Percentiles rank a stretch among this genome's conserved stretches.
Conservation (phyloP, 2,797 vertebrate species). For the Poecilia wingei region DNA sequence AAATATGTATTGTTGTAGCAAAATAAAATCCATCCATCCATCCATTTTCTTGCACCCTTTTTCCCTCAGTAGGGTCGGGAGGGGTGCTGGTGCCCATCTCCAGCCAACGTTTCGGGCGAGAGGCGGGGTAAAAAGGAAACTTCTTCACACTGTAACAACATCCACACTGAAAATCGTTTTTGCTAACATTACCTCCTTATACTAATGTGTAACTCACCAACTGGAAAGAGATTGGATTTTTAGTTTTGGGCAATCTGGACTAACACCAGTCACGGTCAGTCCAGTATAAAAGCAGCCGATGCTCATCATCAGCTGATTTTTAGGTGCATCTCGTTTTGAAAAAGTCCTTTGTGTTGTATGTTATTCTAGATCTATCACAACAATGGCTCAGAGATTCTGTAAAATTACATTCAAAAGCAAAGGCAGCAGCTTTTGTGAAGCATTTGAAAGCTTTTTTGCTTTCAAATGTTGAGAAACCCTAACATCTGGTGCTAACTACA, state of each 20-base stretch:
- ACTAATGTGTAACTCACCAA: neutral
- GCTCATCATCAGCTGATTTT: neutral
- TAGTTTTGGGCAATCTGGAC: neutral
- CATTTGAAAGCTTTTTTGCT: neutral
- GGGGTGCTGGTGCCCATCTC: no score
- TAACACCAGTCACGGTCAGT: neutral
- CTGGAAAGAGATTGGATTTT: neutral
- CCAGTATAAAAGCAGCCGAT: neutral
- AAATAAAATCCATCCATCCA: no score
- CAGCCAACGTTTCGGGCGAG: no score
- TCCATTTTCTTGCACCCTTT: no score
- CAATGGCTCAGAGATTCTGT: neutral
- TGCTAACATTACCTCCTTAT: neutral
- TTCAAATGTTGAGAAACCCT: neutral
- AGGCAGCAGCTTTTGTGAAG: no score
- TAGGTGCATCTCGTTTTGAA: neutral
- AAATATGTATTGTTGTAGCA: neutral
- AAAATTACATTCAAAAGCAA: neutral
- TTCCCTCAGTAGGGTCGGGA: no score
- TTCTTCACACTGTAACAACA: neutral
- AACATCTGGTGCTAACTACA: constrained; percentile 7
- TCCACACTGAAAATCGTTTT: neutral
- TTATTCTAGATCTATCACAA: neutral
- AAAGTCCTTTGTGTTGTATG: neutral
- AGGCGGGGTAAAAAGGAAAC: neutral